These are phyloP conservation scores for Heliconius sara DNA, from an alignment of 2,888 invertebrate species.

Conservation along the genomic window DNA sequence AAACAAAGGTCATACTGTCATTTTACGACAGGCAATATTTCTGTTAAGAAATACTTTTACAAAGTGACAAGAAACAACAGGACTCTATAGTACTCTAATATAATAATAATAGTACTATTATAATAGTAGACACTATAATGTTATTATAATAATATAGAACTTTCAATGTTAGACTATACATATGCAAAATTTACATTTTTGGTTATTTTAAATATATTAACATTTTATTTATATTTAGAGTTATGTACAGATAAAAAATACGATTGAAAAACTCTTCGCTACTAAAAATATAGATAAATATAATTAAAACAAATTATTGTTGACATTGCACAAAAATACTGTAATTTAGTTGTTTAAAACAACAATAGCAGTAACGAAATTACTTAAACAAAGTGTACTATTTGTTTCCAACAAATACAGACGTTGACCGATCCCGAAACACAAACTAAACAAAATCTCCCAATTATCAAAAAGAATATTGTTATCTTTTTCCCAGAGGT, in stretches of 20 bases:
- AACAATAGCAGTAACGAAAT: conserved; percentile 73
- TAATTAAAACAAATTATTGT: not conserved
- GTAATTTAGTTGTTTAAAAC: conserved; percentile 21
- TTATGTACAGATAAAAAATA: not conserved
- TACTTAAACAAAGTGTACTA: conserved; percentile 53
- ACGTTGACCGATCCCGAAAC: conserved; percentile 77
- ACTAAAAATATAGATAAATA: not conserved
- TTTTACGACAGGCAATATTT: conserved; percentile 67
- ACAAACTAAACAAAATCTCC: conserved; percentile 65
- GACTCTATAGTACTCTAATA: conserved; percentile 43
- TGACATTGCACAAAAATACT: not conserved
- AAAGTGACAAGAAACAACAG: conserved; percentile 47
- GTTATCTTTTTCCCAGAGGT: conserved; percentile 52
- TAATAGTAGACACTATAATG: not conserved
- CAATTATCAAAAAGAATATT: conserved; percentile 60
- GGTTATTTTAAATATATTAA: not conserved
- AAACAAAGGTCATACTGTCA: conserved; percentile 66
- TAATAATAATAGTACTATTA: conserved; percentile 21
- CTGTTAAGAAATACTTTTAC: conserved; percentile 47
- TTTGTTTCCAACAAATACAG: conserved; percentile 67
- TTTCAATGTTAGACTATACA: conserved; percentile 6
- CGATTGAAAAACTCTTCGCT: not conserved
- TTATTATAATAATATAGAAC: conserved; percentile 24
- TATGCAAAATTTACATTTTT: not conserved
- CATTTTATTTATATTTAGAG: not conserved